A percentile compares a stretch with the other conserved stretches of the same genome.
These are phyloP conservation scores for Trichogramma pretiosum DNA, from an alignment of 1,140 invertebrate genomes.

Conservation along the genomic window DNA sequence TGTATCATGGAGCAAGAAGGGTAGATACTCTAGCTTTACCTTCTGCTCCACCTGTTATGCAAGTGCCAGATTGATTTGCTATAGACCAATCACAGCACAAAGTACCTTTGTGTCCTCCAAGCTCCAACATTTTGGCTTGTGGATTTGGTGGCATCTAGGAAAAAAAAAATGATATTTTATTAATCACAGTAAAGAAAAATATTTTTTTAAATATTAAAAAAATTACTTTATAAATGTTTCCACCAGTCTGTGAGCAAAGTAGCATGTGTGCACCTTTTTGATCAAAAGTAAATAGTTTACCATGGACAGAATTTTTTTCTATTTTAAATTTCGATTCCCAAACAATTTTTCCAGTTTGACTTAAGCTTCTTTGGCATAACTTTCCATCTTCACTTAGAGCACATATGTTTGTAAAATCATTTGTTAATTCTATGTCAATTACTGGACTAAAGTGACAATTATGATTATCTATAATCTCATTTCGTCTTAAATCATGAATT, in stretches of 20 bases:
- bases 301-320: constrained; percentile 40
- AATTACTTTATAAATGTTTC: constrained; percentile 54
- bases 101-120: constrained; percentile 51
- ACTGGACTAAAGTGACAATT: constrained; percentile 48
- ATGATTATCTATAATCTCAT: constrained; percentile 51
- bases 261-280: constrained; percentile 52
- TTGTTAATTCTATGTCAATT: constrained; percentile 48
- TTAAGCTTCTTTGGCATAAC: constrained; percentile 50
- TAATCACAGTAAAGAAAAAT: neutral
- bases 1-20: constrained; percentile 47
- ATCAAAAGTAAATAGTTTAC: constrained; percentile 52
- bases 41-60: constrained; percentile 54
- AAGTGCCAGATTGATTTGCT: constrained; percentile 54
- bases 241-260: constrained; percentile 49
- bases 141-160: constrained; percentile 39
- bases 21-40: constrained; percentile 55
- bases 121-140: constrained; percentile 44
- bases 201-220: neutral
- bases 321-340: constrained; percentile 44
- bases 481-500: constrained; percentile 51
- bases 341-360: constrained; percentile 44
- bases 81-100: constrained; percentile 59
- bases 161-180: neutral
- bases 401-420: constrained; percentile 52
- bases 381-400: constrained; percentile 51